Percentiles rank a stretch among this genome's conserved stretches.
phyloP scores from a whole-genome alignment of 2,113 vertebrate genomes.

The Phaethon lepturus region DNA sequence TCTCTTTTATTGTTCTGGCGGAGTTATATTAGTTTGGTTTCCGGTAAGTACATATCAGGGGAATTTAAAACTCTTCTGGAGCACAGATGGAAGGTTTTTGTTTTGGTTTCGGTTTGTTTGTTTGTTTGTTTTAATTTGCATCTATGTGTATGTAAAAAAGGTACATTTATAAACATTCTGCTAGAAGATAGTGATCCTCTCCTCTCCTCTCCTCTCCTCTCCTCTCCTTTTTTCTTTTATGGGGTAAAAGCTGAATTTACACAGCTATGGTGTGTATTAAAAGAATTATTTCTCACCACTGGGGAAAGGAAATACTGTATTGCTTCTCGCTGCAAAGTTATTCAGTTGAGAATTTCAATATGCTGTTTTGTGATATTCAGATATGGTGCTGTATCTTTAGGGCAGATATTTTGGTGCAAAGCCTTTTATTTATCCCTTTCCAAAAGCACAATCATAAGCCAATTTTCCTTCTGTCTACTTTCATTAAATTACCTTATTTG shows the following conservation, averaged over 20 bases:
- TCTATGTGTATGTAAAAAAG: background rate
- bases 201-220: background rate
- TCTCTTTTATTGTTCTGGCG: background rate
- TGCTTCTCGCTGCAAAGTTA: background rate
- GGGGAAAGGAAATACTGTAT: background rate
- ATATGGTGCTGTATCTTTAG: background rate
- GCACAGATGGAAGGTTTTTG: background rate
- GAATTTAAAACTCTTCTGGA: background rate
- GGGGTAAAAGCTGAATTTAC: background rate
- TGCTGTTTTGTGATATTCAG: background rate
- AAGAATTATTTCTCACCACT: background rate
- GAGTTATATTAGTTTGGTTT: background rate
- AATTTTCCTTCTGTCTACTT: conserved; percentile 48
- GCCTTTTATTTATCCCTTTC: background rate
- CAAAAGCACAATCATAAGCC: conserved; percentile 19
- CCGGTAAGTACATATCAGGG: background rate
- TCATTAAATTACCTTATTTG: conserved; percentile 31
- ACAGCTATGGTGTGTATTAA: background rate
- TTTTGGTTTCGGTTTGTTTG: background rate
- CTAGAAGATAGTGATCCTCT: background rate
- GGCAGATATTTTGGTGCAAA: background rate
- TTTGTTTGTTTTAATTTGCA: background rate
- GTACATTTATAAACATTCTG: background rate
- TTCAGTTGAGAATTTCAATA: background rate
- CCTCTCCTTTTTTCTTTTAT: background rate